Base-by-base conservation (phyloP, 2,113 vertebrate species). In the Lepidothrix coronata region DNA sequence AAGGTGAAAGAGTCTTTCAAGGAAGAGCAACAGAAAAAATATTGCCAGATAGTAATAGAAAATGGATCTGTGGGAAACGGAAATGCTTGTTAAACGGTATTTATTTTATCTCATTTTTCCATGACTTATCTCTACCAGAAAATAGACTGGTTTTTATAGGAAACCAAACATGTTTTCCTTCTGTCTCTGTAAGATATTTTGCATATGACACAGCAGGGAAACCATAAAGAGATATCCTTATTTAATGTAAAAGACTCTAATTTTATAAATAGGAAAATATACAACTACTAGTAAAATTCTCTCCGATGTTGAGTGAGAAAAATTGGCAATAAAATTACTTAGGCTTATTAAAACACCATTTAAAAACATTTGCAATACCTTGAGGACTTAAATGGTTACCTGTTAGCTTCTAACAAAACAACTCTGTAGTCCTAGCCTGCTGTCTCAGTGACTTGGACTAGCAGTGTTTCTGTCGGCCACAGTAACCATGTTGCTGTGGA, bases 21-120 rank as follows among this genome's bases (percentile, higher is more conserved):
- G 89, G 98, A 99, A 84, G 98, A 99, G 85, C 99, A 99, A 76
- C 99, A 99, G 98, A 99, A 98, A 96, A 98, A 98, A 81, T 99
- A 99, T 96, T 99, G 98, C 97, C 98, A 97, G 95, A 98, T 99
- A 97, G 96, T 99, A 8, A 92, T 96, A n/a, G 98, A 97, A 96
- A 92, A 98, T 3, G 98, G 77, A 37, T 31, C 49, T 49, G 65
- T 75, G 57, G 84, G 44, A 74, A 89, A 89, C 0, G 1, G 65
- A 73, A 92, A 58, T 62, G 46, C 84, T 84, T 86, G 49, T 68
- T 96, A 78, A 89, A 71, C 81, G 30, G 15, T 89, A 88, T 92
- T 95, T 95, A 83, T 88, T 96, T 90, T 51, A 59, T 43, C 31
- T 74, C 1, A 7, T 68, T 96, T 88, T 80, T 35, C 43, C 27